Evolutionary conservation across 2,113 vertebrate genomes (phyloP), one percentile per base, ranked within the genome.

Genomic region (Ciconia maguari): DNA sequence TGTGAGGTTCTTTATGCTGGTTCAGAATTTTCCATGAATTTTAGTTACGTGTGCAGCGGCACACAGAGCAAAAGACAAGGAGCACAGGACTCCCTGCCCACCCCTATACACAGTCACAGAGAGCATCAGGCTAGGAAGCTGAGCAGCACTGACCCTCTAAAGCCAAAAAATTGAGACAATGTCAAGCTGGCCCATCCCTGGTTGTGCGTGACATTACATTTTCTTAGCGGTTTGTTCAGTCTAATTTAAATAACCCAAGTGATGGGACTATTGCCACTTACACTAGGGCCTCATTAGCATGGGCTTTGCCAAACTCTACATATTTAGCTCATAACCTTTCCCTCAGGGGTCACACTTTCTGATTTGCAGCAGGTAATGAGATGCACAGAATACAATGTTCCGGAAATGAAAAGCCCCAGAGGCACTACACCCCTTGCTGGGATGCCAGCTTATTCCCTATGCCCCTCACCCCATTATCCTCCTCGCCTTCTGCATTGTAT

Each of bases 341-440:
- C 54, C 74, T 87, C 72, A 32, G 44, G 60, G 87, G 65, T 94
- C 44, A 38, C 41, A 7, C 69, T 62, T 88, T 2, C 54, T 64
- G 83, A n/a, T 83, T 41, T 87, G 78, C 68, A 79, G 62, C 65
- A 83, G 89, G 70, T 84, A 92, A 93, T 65, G 89, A 92, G 87
- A 69, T 89, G 83, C 89, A 89, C 57, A 83, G 89, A 87, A 95
- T 65, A 48, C 16, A 49, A 18, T 62, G 89, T 69, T 85, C 94
- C 77, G 82, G 89, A 87, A 81, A 89, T 61, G 62, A 87, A 54
- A 90, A 89, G 58, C 48, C 66, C 70, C 46, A 52, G 70, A 36
- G 78, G 44, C 69, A 26, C 87, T 36, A 82, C 66, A 78, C 30
- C 66, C 61, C 79, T 65, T 46, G 74, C 83, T 93, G 90, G 20